Base-by-base conservation (phyloP, 2,888 invertebrate species). In the Chrysomela aeneicollis region DNA sequence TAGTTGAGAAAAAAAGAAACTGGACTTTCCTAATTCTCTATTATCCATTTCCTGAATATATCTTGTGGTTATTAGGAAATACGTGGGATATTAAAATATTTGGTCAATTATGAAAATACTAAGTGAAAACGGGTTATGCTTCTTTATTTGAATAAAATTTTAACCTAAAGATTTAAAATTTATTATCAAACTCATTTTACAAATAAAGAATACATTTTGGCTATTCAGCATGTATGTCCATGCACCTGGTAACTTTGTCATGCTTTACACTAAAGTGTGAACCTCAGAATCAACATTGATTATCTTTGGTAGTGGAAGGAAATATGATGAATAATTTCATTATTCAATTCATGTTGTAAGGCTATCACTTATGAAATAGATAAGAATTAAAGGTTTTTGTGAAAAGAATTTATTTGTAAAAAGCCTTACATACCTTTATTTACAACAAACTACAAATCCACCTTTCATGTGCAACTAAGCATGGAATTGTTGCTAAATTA, bases 381-480 rank as follows among this genome's bases (percentile, higher is more conserved):
- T 22, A 61, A 60, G 50, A 63, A 66, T 64, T 66, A 53, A 66
- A 37, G 49, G 61, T 59, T 64, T 71, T 68, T 70, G 66, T 72
- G 74, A 71, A 74, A 74, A 74, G 67, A 73, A 82, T 81, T 81
- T 78, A 79, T 82, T 81, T 77, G 80, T 81, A 82, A 81, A 82
- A 82, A 82, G 82, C 82, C 81, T 81, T 82, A 82, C 81, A 82
- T 81, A 81, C 78, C 78, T 76, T 78, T 82, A 82, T 82, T 78
- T 82, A 82, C 81, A 82, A 78, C 78, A 80, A 78, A 79, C 78
- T 78, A 78, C 73, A 77, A 71, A 74, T 74, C 74, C 77, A 76
- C 72, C 73, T 66, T 74, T 76, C 69, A 74, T 75, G 77, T 76
- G 76, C 75, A 74, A 73, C 76, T 75, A 76, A 77, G 77, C 76